Evolutionary conservation across 2,888 invertebrate genomes (phyloP).

Genomic region (Meliscaeva auricollis): DNA sequence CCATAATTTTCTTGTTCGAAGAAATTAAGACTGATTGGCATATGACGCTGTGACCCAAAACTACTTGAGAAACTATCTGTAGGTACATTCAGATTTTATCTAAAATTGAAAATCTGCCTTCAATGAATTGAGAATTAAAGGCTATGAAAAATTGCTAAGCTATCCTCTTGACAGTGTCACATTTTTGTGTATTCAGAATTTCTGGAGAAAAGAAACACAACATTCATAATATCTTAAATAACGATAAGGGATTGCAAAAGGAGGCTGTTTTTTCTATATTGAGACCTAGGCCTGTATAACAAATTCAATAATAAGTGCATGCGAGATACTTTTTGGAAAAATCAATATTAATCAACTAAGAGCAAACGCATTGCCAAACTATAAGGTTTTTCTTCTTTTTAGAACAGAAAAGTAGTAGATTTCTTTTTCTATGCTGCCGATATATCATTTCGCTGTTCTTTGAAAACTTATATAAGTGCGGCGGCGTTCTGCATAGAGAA

Average conservation of each 20-base stretch:
- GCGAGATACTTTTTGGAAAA: constrained; percentile 36
- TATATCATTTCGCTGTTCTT: too few species aligned
- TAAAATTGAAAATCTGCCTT: constrained; percentile 40
- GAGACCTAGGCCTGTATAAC: constrained; percentile 30
- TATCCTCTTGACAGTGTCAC: constrained; percentile 56
- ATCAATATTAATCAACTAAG: constrained; percentile 51
- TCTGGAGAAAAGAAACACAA: constrained; percentile 45
- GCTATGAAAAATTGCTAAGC: constrained; percentile 59
- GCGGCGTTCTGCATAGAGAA: too few species aligned
- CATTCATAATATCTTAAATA: not conserved
- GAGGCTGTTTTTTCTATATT: constrained; percentile 13
- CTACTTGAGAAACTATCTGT: constrained; percentile 1
- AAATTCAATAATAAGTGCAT: constrained; percentile 53
- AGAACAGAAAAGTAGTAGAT: too few species aligned
- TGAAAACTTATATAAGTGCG: too few species aligned
- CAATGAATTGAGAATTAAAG: not conserved
- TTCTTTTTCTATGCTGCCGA: too few species aligned
- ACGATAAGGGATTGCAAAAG: not conserved
- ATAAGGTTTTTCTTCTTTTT: not conserved
- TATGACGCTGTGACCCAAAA: constrained; percentile 61
- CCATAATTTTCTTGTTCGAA: constrained; percentile 11
- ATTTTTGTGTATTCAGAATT: constrained; percentile 41
- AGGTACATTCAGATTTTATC: constrained; percentile 45
- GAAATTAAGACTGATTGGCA: constrained; percentile 55
- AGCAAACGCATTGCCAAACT: not conserved